Conservation (phyloP, 2,888 invertebrate genomes). For the Cantharis rufa region DNA sequence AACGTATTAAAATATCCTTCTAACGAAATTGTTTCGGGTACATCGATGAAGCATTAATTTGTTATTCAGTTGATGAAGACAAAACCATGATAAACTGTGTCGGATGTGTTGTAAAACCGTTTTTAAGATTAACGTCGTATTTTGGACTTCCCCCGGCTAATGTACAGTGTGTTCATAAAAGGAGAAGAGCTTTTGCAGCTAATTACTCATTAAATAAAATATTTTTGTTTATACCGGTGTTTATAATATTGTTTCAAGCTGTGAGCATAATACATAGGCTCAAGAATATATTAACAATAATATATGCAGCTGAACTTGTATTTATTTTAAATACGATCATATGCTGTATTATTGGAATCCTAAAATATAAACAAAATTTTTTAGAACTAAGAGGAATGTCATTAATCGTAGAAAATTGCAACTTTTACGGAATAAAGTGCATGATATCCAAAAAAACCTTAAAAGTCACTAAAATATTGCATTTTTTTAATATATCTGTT, state of each 20-base stretch:
- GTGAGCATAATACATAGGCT: not conserved
- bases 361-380: not conserved
- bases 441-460: not conserved
- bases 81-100: not conserved
- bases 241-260: not conserved
- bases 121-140: not conserved
- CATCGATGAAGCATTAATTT: not conserved
- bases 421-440: not conserved
- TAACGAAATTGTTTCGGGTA: not conserved
- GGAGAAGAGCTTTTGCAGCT: not conserved
- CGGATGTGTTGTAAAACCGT: not conserved
- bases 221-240: not conserved
- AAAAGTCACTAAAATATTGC: not conserved
- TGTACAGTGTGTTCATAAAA: not conserved
- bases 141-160: not conserved
- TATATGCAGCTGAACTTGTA: not conserved
- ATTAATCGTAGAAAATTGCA: not conserved
- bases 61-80: not conserved
- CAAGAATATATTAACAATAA: not conserved
- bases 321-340: not conserved
- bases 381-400: not conserved
- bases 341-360: not conserved
- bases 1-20: not conserved
- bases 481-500: not conserved
- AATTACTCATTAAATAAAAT: not conserved